Conservation (phyloP, 2,888 invertebrate genomes). For the Chironomus tentans region DNA sequence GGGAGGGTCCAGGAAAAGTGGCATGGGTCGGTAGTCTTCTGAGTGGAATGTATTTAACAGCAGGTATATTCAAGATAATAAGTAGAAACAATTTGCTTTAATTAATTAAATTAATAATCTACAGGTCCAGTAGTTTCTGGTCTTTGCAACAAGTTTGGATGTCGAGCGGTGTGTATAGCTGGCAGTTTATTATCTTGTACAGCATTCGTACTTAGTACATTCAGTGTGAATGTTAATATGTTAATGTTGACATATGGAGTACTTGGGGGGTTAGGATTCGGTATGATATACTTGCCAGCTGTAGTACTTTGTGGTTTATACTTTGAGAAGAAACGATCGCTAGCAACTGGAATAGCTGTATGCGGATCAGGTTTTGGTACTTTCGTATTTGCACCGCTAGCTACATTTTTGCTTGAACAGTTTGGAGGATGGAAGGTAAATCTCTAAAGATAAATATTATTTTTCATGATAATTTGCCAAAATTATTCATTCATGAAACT, state of each 20-base stretch:
- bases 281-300: conserved; percentile 89
- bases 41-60: conserved; percentile 90
- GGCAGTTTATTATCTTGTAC: conserved; percentile 77
- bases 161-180: conserved; percentile 84
- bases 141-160: conserved; percentile 91
- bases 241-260: conserved; percentile 91
- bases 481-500: no score
- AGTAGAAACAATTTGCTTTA: background rate
- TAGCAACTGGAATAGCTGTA: conserved; percentile 91
- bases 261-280: conserved; percentile 89
- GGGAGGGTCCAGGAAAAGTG: conserved; percentile 75
- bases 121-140: conserved; percentile 89
- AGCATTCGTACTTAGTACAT: conserved; percentile 81
- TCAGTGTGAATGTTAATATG: conserved; percentile 75
- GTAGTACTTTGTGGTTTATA: conserved; percentile 96
- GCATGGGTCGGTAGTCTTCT: conserved; percentile 93
- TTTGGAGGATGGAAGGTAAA: conserved; percentile 61
- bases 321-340: conserved; percentile 88
- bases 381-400: conserved; percentile 89
- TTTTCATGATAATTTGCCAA: no score
- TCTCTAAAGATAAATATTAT: no score
- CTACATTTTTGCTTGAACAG: conserved; percentile 63
- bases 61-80: conserved; percentile 50
- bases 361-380: conserved; percentile 87
- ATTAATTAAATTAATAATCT: background rate